Conservation (phyloP, 2,888 invertebrate species). For the Heliconius charithonia region DNA sequence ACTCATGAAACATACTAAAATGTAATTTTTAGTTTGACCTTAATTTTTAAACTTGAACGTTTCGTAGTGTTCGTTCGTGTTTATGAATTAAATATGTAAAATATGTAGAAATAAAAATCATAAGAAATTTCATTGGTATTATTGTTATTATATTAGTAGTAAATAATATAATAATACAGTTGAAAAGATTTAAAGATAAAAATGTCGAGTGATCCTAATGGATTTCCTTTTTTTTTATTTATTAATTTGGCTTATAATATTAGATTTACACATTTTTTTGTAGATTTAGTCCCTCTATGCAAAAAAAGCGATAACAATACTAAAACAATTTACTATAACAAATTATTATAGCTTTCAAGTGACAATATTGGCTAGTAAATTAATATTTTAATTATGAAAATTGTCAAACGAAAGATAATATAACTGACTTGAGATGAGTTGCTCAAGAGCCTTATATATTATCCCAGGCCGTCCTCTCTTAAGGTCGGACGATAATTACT, state of each 20-base stretch:
- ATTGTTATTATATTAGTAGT: too few relatives aligned
- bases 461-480: constrained; percentile 27
- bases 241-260: too few relatives aligned
- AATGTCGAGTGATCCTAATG: too few relatives aligned
- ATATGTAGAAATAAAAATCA: neutral
- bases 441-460: constrained; percentile 38
- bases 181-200: too few relatives aligned
- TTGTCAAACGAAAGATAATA: constrained; percentile 35
- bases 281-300: neutral
- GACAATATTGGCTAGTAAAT: neutral
- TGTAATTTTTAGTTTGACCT: constrained; percentile 24
- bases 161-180: too few relatives aligned
- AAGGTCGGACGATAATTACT: constrained; percentile 36
- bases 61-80: constrained; percentile 13
- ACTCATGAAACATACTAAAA: constrained; percentile 20
- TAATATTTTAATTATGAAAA: constrained; percentile 20
- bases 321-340: neutral
- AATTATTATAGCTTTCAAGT: neutral
- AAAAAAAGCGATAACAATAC: neutral
- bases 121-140: neutral
- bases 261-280: too few relatives aligned
- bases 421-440: constrained; percentile 35
- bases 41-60: constrained; percentile 21
- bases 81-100: neutral
- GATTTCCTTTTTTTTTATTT: too few relatives aligned